Base-by-base conservation (phyloP, 2,797 vertebrate species). In the Diglossa cyanea region DNA sequence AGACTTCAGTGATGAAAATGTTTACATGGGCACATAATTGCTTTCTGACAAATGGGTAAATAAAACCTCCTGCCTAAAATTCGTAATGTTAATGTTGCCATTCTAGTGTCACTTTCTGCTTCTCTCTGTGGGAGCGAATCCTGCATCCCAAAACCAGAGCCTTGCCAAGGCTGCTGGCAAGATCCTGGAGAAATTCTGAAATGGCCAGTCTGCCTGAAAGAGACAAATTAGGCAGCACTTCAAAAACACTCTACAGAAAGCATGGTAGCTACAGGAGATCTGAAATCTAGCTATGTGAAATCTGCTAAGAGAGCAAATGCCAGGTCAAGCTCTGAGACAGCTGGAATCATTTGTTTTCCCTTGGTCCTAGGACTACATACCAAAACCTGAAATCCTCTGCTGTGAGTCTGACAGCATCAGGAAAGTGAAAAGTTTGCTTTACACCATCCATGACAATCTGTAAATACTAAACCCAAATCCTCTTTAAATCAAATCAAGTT, bases 41-140 rank as follows among this genome's bases (percentile, higher is more conserved):
- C 30, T 79, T 91, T 72, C 62, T 80, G 54, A 91, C 13, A 79
- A 93, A 76, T 47, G 23, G 50, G 21, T 65, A 83, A 86, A 76
- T 68, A 80, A 63, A 79, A 33, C 6, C 17, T 79, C 45, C 33
- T 31, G 50, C 42, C 42, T 10, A 2, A 91, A 76, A 83, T 63
- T 10, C 47, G 2, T 54, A 44, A 45, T 15, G 17, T n/a, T 71
- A 24, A 57, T 40, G 21, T 21, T 72, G 54, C 45, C 51, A 21
- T 55, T 61, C 7, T 37, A n/a, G 18, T 47, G 26, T 60, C 54
- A 40, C 40, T 51, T 33, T 86, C 35, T 86, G 40, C 20, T 31
- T 60, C 19, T 37, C 15, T 75, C 31, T 51, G 33, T 45, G 25
- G n/a, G 5, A 79, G 0, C 0, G 0, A 91, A 40, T 20, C 28